Evolutionary conservation across 2,113 vertebrate species (phyloP), one percentile per base, ranked within the genome.

Genomic region (Lota lota): DNA sequence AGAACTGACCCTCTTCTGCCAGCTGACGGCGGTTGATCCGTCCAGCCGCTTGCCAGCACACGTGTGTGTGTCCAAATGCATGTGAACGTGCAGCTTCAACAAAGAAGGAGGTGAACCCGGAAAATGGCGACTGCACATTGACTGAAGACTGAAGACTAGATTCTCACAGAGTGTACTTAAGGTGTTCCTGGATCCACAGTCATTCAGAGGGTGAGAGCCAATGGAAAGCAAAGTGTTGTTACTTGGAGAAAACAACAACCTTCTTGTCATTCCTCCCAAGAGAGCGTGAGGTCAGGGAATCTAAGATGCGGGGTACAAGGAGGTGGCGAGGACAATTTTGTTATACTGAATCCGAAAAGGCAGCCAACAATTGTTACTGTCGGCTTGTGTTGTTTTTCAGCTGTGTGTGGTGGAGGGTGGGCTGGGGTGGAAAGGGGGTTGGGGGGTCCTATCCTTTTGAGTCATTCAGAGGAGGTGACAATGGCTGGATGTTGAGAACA

Each of bases 401-500:
- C 17, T 5, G 58, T 28, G 89, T 91, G 88, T 90, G 73, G 66
- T 66, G 69, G 70, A 66, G 59, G 15, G 40, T n/a, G 53, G 53
- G 15, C 15, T 3, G 53, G 54, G 16, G 71, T 33, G 3, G 28
- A 33, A 7, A 64, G 17, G 24, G 68, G 76, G 73, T 69, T 66
- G 83, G 87, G 81, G 88, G 88, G 78, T 77, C 94, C 89, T 74
- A 73, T 69, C 77, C 88, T 94, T 95, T 97, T 96, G 95, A 94
- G 97, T 94, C 93, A 92, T 95, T 96, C 96, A 94, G 97, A 92
- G 94, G 91, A 94, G 90, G 92, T 95, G 94, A 99, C 96, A 99
- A 99, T 95, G 89, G 95, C 87, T 93, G 93, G 94, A 94, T 94
- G 95, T 98, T 96, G 95, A 97, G 95, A 98, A 98, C 95, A 97